Conservation (phyloP, 2,113 vertebrate genomes). For the Rhabdomys dilectus region DNA sequence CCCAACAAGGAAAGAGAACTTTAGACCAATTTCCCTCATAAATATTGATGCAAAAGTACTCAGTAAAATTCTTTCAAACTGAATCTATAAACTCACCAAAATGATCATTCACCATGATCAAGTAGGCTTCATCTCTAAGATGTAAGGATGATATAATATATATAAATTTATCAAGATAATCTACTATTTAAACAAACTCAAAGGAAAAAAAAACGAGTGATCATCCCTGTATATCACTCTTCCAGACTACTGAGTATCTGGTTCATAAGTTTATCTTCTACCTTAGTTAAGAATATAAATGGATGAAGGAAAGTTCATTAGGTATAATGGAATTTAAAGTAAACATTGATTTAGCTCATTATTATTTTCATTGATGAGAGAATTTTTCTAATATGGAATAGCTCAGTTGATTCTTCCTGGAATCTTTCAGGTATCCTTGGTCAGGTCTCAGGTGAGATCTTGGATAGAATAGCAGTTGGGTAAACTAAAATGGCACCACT, state of each 20-base stretch:
- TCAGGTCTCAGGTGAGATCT: background rate
- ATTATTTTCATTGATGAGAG: background rate
- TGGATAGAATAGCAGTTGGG: background rate
- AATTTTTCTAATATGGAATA: background rate
- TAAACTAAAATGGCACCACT: background rate
- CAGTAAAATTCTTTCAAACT: too few relatives aligned
- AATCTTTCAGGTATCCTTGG: rapidly evolving
- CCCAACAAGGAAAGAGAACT: too few relatives aligned
- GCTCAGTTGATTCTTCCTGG: background rate
- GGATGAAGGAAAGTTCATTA: background rate
- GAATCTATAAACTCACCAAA: too few relatives aligned
- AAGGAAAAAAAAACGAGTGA: too few relatives aligned
- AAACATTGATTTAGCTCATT: background rate
- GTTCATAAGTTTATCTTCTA: background rate
- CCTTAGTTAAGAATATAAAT: background rate
- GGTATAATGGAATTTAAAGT: background rate
- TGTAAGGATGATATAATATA: too few relatives aligned
- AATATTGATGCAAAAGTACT: too few relatives aligned
- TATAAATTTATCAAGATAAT: too few relatives aligned
- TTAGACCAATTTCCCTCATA: too few relatives aligned
- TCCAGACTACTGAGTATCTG: background rate
- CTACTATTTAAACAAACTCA: too few relatives aligned
- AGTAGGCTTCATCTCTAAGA: too few relatives aligned
- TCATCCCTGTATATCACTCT: background rate
- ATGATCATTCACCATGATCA: too few relatives aligned